Base-by-base conservation (phyloP, 2,797 vertebrate genomes). In the Hydrocynus forskahlii region DNA sequence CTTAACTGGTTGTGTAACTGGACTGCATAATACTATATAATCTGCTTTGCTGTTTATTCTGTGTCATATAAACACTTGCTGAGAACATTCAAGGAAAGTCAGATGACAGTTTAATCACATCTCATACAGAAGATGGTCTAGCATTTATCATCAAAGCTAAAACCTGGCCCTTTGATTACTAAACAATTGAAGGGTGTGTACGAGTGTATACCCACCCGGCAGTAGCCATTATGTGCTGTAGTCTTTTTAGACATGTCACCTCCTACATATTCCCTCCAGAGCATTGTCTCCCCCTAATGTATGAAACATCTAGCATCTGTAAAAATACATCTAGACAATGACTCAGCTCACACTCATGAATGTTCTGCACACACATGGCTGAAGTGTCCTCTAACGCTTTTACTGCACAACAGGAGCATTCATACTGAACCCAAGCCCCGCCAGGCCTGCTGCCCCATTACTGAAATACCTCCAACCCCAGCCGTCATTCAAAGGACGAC, bases 291-390 rank as follows among this genome's bases (percentile, higher is more conserved):
- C 72, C 72, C 55, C 55, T 74, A 60, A 54, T 74, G 72, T 59
- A 43, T 38, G 5, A 21, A 43, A 59, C 55, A 43, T 60, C 45
- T 60, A n/a, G 16, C 55, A 74, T 60, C 54, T 14, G 72, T 74
- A 74, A 74, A 74, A 74, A 74, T 60, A 74, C 43, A 60, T 43
- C 55, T n/a, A 60, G 54, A 74, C 55, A 43, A 35, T 74, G 54
- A 74, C 72, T 60, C 72, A 74, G 72, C 72, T 74, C 45, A 74
- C 54, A 23, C 45, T 60, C 55, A 60, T 74, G 72, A 74, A 59
- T 73, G 72, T 74, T 60, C 72, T 74, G 55, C 23, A 21, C 38
- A 59, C 45, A 74, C 73, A 67, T 60, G 45, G 50, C 59, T 29
- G 48, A n/a, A 57, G 64, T 21, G 29, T 64, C 29, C 50, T 55